These are phyloP conservation scores for Mesodorylaimus sp. DNA, from an alignment of 2,888 invertebrate genomes.

Conservation along the genomic window DNA sequence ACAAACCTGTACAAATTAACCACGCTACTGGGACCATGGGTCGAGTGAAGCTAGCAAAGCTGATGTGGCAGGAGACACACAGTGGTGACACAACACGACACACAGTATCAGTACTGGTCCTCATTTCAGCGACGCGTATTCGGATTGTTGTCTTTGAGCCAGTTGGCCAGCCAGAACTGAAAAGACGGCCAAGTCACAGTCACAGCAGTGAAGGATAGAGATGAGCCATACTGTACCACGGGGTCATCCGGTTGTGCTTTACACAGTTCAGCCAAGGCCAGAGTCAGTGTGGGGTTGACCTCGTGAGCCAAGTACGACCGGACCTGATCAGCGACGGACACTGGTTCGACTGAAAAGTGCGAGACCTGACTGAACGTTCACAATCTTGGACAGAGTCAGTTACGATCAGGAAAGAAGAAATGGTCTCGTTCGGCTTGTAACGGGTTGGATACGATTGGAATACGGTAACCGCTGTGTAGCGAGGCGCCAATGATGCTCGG, in stretches of 20 bases:
- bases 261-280: constrained; percentile 44
- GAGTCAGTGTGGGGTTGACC: constrained; percentile 46
- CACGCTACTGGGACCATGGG: too few relatives aligned
- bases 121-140: too few relatives aligned
- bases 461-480: too few relatives aligned
- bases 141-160: constrained; percentile 54
- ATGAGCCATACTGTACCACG: constrained; percentile 32
- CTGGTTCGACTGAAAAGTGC: constrained; percentile 55
- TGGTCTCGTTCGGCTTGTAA: constrained; percentile 57
- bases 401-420: constrained; percentile 69
- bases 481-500: too few relatives aligned
- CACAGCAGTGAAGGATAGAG: not conserved
- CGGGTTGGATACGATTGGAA: too few relatives aligned
- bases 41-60: too few relatives aligned
- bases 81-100: too few relatives aligned
- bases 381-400: constrained; percentile 23
- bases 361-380: not conserved
- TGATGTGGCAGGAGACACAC: too few relatives aligned
- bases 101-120: too few relatives aligned
- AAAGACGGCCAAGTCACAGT: constrained; percentile 11
- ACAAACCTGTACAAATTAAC: too few relatives aligned
- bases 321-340: constrained; percentile 44
- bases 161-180: constrained; percentile 52
- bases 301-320: constrained; percentile 50
- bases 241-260: constrained; percentile 55